Conservation (phyloP, 2,888 invertebrate species). For the Alentia gelatinosa region DNA sequence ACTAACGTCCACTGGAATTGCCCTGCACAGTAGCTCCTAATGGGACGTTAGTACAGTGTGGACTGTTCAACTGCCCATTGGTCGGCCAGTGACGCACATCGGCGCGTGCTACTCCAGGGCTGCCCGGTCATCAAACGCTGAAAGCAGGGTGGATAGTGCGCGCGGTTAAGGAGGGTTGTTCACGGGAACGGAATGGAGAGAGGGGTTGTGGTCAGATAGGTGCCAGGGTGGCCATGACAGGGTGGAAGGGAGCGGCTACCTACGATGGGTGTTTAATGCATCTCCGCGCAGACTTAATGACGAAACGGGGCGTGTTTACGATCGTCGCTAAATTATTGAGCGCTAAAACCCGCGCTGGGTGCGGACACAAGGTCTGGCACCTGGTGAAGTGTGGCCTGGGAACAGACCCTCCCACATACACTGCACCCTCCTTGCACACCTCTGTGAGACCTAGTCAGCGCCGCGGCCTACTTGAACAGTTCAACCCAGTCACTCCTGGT, state of each 20-base stretch:
- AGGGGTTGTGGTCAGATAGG: not conserved
- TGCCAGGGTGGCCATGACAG: not conserved
- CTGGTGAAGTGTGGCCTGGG: not conserved
- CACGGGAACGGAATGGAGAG: not conserved
- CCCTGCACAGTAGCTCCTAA: not conserved
- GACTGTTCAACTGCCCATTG: not conserved
- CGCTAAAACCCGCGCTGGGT: not conserved
- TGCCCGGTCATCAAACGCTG: not conserved
- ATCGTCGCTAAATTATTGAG: not conserved
- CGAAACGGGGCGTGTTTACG: not conserved
- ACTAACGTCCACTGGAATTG: not conserved
- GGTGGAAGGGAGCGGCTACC: not conserved
- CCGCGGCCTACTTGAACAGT: too few species aligned
- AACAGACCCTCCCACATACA: too few species aligned
- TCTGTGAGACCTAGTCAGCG: too few species aligned
- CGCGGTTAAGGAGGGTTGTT: not conserved
- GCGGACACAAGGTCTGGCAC: not conserved
- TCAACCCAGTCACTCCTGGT: too few species aligned
- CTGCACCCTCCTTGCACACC: too few species aligned
- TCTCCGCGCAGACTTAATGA: slow-evolving; percentile 3
- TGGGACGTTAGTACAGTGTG: not conserved
- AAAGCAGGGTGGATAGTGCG: not conserved
- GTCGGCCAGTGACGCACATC: not conserved
- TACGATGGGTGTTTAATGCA: not conserved
- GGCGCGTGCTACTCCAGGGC: not conserved